These are phyloP conservation scores for Eustalomyia histrio DNA, from an alignment of 2,888 invertebrate species.

Conservation along the genomic window DNA sequence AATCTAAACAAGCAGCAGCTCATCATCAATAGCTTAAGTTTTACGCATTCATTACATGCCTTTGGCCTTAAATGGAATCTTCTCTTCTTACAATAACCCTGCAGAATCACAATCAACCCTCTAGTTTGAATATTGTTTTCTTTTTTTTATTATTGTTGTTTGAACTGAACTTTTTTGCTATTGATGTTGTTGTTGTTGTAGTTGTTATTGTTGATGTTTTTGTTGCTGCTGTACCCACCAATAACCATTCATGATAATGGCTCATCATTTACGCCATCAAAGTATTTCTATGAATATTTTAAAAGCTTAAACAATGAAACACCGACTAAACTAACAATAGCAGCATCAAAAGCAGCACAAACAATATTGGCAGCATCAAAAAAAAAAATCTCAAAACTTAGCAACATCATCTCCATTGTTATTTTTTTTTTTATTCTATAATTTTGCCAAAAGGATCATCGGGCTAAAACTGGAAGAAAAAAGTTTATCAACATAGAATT, in stretches of 20 bases:
- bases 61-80: slow-evolving; percentile 34
- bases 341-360: not conserved
- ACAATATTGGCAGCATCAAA: not conserved
- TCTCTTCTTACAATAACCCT: slow-evolving; percentile 1
- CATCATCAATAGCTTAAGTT: slow-evolving; percentile 46
- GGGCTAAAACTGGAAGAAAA: slow-evolving; percentile 22
- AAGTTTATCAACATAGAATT: slow-evolving; percentile 36
- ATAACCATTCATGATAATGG: slow-evolving; percentile 63
- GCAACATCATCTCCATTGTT: slow-evolving; percentile 24
- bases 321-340: slow-evolving; percentile 28
- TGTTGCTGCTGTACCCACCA: slow-evolving; percentile 43
- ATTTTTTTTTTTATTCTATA: slow-evolving; percentile 15
- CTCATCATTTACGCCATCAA: slow-evolving; percentile 68
- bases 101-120: slow-evolving; percentile 3
- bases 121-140: slow-evolving; percentile 15
- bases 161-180: not conserved
- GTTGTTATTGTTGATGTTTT: slow-evolving; percentile 3
- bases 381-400: slow-evolving; percentile 45
- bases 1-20: slow-evolving; percentile 15
- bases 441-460: slow-evolving; percentile 44
- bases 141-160: slow-evolving; percentile 29
- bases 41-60: slow-evolving; percentile 57
- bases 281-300: slow-evolving; percentile 69
- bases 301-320: slow-evolving; percentile 60
- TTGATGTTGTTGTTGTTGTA: slow-evolving; percentile 1